These are phyloP conservation scores for Zosterops lateralis DNA, from an alignment of 2,113 vertebrate species.

Conservation along the genomic window DNA sequence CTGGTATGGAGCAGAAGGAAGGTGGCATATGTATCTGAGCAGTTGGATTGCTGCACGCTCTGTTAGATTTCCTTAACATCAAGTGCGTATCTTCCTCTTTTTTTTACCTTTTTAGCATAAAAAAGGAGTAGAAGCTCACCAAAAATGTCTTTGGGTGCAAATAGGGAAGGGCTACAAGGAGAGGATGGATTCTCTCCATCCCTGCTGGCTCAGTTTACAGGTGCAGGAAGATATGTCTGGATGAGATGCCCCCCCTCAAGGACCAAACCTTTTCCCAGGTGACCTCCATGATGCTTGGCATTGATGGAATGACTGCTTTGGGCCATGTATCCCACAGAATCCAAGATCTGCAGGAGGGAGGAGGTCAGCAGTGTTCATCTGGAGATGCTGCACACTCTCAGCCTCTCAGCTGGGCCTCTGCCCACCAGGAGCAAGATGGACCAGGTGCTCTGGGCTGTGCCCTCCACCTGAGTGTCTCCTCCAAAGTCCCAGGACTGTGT, in stretches of 20 bases:
- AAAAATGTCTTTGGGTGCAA: background rate
- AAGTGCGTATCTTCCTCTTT: background rate
- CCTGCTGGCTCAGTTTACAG: background rate
- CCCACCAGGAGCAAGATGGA: background rate
- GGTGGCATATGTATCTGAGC: slow-evolving; percentile 44
- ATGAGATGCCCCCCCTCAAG: background rate
- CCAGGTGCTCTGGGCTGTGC: background rate
- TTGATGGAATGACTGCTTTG: fast-evolving
- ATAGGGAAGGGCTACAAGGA: background rate
- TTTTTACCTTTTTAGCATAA: slow-evolving; percentile 11
- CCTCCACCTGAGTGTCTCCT: background rate
- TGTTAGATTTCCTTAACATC: slow-evolving; percentile 50
- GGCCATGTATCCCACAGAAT: background rate
- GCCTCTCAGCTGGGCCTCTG: background rate
- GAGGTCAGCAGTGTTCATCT: background rate
- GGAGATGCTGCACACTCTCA: background rate
- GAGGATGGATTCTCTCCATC: background rate
- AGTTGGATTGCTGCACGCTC: slow-evolving; percentile 29
- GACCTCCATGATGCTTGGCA: background rate
- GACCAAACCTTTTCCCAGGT: background rate
- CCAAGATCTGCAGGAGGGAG: background rate
- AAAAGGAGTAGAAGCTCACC: background rate
- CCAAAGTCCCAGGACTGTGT: background rate
- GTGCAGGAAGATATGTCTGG: background rate
- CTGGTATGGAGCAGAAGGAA: slow-evolving; percentile 49